A percentile compares a stretch with the other conserved stretches of the same genome.
Evolutionary conservation across 37 sponge, comb jelly and placozoan species (phyloP).

Genomic region (Mnemiopsis leidyi): DNA sequence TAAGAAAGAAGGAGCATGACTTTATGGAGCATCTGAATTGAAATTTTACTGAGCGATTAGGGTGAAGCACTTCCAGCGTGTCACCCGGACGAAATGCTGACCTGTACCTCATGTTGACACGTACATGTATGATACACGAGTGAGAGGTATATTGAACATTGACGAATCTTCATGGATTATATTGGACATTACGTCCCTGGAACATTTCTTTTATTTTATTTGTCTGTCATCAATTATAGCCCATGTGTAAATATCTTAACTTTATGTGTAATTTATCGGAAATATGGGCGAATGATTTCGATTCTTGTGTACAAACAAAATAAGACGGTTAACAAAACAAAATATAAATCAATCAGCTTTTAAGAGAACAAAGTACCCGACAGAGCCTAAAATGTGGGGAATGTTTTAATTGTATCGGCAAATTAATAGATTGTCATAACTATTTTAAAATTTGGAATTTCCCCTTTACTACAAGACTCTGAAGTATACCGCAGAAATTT

Average conservation of each 20-base stretch:
- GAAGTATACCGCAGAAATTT: neutral
- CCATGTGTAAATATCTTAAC: neutral
- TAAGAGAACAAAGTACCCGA: too few species aligned
- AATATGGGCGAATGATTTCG: neutral
- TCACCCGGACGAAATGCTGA: neutral
- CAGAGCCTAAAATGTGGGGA: too few species aligned
- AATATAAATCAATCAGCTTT: neutral
- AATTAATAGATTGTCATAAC: too few species aligned
- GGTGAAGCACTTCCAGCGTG: neutral
- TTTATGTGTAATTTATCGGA: neutral
- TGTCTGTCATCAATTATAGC: neutral
- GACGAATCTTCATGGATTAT: neutral
- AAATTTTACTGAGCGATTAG: neutral
- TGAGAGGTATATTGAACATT: neutral
- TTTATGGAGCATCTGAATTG: neutral
- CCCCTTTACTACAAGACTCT: too few species aligned
- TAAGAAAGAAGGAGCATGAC: neutral
- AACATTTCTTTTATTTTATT: neutral
- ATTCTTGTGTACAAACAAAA: neutral
- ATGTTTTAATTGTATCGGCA: too few species aligned
- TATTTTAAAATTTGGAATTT: too few species aligned
- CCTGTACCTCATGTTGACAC: neutral
- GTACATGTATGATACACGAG: neutral
- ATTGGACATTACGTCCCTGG: neutral
- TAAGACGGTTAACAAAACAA: neutral